These are phyloP conservation scores for Staurois parvus DNA, from an alignment of 2,797 vertebrate species.

Conservation along the genomic window DNA sequence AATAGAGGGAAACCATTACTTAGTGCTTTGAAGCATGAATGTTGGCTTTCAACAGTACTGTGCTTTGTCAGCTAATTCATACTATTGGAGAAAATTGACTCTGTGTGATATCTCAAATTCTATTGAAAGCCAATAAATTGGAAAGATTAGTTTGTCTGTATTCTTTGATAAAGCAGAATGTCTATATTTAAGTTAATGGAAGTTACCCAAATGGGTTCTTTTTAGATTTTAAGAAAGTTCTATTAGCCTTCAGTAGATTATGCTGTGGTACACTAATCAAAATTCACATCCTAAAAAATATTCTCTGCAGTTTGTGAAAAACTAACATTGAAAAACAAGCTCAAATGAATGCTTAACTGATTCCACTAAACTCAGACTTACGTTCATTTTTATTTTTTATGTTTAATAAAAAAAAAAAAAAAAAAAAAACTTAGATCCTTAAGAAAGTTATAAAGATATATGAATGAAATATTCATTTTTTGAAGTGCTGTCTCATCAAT, in stretches of 20 bases:
- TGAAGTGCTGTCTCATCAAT: too few species aligned
- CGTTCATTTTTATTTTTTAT: too few species aligned
- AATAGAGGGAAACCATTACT: conserved; percentile 28
- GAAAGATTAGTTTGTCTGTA: conserved; percentile 1
- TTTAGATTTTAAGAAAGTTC: neutral
- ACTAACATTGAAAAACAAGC: too few species aligned
- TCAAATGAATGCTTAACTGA: too few species aligned
- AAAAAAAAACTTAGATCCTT: too few species aligned
- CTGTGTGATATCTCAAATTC: neutral
- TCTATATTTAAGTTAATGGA: conserved; percentile 16
- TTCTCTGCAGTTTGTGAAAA: too few species aligned
- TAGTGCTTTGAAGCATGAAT: conserved; percentile 42
- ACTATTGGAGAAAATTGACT: conserved; percentile 42
- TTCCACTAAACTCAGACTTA: too few species aligned
- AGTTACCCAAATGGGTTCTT: neutral
- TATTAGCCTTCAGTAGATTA: neutral
- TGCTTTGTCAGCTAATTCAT: conserved; percentile 40
- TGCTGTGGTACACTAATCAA: neutral
- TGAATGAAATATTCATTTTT: too few species aligned
- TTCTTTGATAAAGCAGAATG: conserved; percentile 6
- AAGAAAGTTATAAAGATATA: too few species aligned
- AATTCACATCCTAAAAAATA: too few species aligned
- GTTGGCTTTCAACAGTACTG: conserved; percentile 16
- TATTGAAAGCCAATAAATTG: conserved; percentile 22
- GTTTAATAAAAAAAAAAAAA: too few species aligned